These are phyloP conservation scores for Sebastes reedi DNA, from an alignment of 2,797 vertebrate genomes.

Conservation along the genomic window DNA sequence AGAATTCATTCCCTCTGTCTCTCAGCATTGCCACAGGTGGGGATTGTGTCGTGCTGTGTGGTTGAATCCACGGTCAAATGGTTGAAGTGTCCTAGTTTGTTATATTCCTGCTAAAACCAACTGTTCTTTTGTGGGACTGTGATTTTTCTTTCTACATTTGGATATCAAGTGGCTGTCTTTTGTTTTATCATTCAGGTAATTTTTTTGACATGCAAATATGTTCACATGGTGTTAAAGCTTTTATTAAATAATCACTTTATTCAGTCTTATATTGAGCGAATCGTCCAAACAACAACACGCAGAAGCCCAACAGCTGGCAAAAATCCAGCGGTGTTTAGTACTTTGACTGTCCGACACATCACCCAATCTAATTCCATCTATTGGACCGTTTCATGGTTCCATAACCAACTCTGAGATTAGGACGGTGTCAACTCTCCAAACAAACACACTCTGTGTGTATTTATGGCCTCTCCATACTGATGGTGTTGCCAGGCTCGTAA, in stretches of 20 bases:
- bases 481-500: conserved; percentile 33
- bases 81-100: neutral
- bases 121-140: neutral
- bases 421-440: conserved; percentile 22
- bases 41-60: neutral
- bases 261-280: neutral
- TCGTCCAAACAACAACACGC: neutral
- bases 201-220: conserved; percentile 9
- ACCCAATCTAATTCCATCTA: conserved; percentile 46
- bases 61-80: neutral
- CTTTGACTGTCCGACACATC: conserved; percentile 31
- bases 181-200: neutral
- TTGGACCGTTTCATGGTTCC: conserved; percentile 42
- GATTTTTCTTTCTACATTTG: neutral
- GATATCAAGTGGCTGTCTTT: neutral
- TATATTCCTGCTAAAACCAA: neutral
- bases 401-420: conserved; percentile 58
- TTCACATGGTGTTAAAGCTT: neutral
- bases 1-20: conserved; percentile 29
- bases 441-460: conserved; percentile 44
- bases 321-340: conserved; percentile 27
- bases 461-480: conserved; percentile 21
- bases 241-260: neutral
- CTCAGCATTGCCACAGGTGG: conserved; percentile 1
- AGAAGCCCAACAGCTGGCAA: neutral